These are phyloP conservation scores for Penaeus monodon DNA, from an alignment of 2,888 invertebrate genomes.

Conservation along the genomic window DNA sequence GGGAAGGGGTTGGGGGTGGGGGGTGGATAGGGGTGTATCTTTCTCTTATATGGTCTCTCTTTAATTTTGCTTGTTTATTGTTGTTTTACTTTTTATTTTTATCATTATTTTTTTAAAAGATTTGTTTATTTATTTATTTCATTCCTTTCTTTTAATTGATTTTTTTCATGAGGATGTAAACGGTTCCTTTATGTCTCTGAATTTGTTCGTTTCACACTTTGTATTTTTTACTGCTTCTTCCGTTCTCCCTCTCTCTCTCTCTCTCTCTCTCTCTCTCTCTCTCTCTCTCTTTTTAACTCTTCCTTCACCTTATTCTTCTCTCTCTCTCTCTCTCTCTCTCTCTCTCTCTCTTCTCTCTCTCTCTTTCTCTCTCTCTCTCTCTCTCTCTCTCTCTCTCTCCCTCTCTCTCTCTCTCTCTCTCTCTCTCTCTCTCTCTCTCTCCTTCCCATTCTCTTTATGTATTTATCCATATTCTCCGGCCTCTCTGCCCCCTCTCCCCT, in stretches of 20 bases:
- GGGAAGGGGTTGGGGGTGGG: background rate
- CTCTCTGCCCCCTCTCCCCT: background rate
- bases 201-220: background rate
- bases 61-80: background rate
- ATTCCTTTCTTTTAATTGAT: too few species aligned
- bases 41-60: background rate
- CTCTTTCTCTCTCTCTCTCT: conserved; percentile 18
- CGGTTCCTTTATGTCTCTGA: background rate
- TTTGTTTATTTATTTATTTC: too few species aligned
- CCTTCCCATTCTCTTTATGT: background rate
- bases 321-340: background rate
- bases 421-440: background rate
- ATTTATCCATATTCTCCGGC: background rate
- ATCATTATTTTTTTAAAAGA: too few species aligned
- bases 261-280: background rate
- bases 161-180: too few species aligned
- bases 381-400: background rate
- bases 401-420: too few species aligned
- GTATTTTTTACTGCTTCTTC: too few species aligned
- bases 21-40: background rate
- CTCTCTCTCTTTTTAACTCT: background rate
- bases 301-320: background rate
- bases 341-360: background rate
- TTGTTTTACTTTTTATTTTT: background rate
- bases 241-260: background rate